phyloP scores from a whole-genome alignment of 2,797 vertebrate species.

The Champsocephalus gunnari region DNA sequence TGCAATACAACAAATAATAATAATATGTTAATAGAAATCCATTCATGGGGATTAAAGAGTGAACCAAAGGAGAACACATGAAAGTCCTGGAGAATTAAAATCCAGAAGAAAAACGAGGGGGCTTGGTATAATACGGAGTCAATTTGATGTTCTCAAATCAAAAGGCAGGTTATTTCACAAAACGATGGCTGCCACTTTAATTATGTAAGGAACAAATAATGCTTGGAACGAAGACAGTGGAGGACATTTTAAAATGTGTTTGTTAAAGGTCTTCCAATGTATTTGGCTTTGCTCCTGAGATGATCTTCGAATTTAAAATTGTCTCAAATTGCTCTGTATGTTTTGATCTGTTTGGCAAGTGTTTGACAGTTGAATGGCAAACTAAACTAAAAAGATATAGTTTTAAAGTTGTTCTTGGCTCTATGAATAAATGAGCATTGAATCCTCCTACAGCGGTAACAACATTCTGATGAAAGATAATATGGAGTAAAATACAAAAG shows the following conservation, averaged over 20 bases:
- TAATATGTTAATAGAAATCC: background rate
- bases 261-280: background rate
- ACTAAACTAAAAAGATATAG: no score
- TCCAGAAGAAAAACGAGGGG: background rate
- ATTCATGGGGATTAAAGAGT: background rate
- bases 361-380: background rate
- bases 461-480: background rate
- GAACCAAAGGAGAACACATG: background rate
- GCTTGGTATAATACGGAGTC: background rate
- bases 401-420: background rate
- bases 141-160: background rate
- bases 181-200: background rate
- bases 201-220: background rate
- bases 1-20: background rate
- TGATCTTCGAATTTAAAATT: background rate
- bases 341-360: background rate
- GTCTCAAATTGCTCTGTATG: background rate
- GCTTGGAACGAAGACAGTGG: background rate
- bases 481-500: background rate
- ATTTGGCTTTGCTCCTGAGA: background rate
- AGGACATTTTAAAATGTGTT: background rate
- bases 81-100: conserved; percentile 4
- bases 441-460: background rate
- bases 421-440: background rate
- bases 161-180: background rate